Evolutionary conservation across 35 echinoderm and acorn worm genomes (phyloP), one percentile per base, ranked within the genome.

Genomic region (Eucidaris tribuloides): DNA sequence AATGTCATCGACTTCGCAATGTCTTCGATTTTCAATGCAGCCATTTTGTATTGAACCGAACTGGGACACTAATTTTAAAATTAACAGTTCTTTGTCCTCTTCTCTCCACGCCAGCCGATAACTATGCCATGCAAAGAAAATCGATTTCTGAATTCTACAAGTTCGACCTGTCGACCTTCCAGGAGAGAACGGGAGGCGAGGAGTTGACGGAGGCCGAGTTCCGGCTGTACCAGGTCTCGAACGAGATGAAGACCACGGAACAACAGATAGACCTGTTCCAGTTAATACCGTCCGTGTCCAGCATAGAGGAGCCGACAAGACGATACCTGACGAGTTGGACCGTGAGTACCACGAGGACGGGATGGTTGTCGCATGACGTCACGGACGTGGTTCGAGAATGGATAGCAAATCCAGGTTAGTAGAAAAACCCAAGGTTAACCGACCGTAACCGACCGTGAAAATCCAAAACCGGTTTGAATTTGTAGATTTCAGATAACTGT

Each of bases 121-220:
- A 86, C 44, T 86, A 86, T 54, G 41, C 68, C 33, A 76, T 49
- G 28, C 68, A 28, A 54, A 78, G 19, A 48, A 45, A 2, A 11
- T 11, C 14, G 37, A 11, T 80, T 5, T 88, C 91, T 7, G 81
- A 88, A 45, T 93, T 93, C 49, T 89, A 72, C 45, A 58, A 62
- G 28, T 93, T 93, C 41, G 74, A 93, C 58, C 72, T 93, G 46
- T 65, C 79, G 55, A 54, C 52, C 29, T 83, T 79, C 36, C 23
- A 58, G 55, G 31, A 79, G 1, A 82, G 83, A 3, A 43, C 41
- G 6, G 37, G 35, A 20, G 70, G 81, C 1, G 76, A 84, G 38
- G 86, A 93, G 23, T 54, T 93, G 27, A 59, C 70, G 11, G 91
- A 93, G 39, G 91, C 86, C 42, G 81, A 84, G 36, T 70, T 93